These are phyloP conservation scores for Heterohyrax brucei DNA, from an alignment of 2,797 vertebrate species.

Conservation along the genomic window DNA sequence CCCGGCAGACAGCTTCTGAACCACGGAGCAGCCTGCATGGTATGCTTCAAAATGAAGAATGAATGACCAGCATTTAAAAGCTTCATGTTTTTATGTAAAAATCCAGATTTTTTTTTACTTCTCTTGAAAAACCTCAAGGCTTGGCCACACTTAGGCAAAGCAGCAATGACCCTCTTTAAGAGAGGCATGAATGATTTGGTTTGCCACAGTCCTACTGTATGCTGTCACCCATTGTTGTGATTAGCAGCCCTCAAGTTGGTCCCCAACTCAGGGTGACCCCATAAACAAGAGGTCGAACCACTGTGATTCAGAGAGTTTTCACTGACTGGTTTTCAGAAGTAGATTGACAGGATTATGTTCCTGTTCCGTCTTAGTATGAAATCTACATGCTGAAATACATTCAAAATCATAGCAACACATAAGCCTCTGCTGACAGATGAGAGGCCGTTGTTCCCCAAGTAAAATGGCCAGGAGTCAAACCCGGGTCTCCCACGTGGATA, in stretches of 20 bases:
- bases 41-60: not conserved
- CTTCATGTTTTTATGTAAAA: not conserved
- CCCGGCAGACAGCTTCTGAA: not conserved
- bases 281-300: not conserved
- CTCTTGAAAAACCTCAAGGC: not conserved
- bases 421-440: too few relatives aligned
- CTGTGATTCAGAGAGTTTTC: not conserved
- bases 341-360: not conserved
- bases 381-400: not conserved
- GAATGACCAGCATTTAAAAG: constrained; percentile 1
- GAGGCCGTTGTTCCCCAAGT: too few relatives aligned
- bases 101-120: not conserved
- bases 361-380: not conserved
- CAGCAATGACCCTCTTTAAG: not conserved
- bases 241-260: not conserved
- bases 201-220: not conserved
- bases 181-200: not conserved
- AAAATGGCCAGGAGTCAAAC: too few relatives aligned
- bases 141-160: not conserved
- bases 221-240: not conserved
- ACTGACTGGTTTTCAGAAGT: not conserved
- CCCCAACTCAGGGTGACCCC: not conserved
- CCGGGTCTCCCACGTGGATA: too few relatives aligned
- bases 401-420: not conserved
- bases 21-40: not conserved